These are phyloP conservation scores for Lamprologus ornatipinnis DNA, from an alignment of 2,113 vertebrate genomes.

Conservation along the genomic window DNA sequence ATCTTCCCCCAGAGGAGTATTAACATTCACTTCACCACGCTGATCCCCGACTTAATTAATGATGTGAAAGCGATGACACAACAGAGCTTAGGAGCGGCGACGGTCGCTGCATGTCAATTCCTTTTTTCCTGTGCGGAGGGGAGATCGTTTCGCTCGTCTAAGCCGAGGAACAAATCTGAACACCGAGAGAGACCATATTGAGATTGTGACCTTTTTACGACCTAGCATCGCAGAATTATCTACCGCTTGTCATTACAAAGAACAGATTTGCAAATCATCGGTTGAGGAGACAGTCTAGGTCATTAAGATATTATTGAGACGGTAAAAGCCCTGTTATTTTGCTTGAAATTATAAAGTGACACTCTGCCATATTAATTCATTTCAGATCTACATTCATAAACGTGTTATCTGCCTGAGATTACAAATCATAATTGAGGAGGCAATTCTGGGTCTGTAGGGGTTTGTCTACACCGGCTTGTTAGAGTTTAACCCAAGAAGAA, in stretches of 20 bases:
- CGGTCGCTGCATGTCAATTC: slow-evolving; percentile 37
- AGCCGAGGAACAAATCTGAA: slow-evolving; percentile 18
- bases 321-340: slow-evolving; percentile 24
- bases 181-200: slow-evolving; percentile 10
- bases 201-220: slow-evolving; percentile 32
- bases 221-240: slow-evolving; percentile 22
- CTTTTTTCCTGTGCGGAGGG: neutral
- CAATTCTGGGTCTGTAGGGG: neutral
- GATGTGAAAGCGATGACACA: slow-evolving; percentile 59
- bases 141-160: slow-evolving; percentile 9
- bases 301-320: slow-evolving; percentile 27
- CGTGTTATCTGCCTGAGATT: slow-evolving; percentile 17
- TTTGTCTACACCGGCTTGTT: neutral
- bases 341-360: slow-evolving; percentile 7
- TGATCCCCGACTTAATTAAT: slow-evolving; percentile 60
- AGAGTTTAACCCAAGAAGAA: neutral
- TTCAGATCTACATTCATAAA: slow-evolving; percentile 4
- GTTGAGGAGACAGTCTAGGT: slow-evolving; percentile 18
- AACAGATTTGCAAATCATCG: slow-evolving; percentile 31
- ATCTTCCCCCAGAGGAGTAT: slow-evolving; percentile 37
- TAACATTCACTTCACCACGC: slow-evolving; percentile 40
- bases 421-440: slow-evolving; percentile 15
- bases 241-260: slow-evolving; percentile 12
- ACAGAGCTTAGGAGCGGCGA: slow-evolving; percentile 38
- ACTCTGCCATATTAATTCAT: neutral